phyloP scores from a whole-genome alignment of 2,888 invertebrate genomes.

The Agriopis leucophaearia region DNA sequence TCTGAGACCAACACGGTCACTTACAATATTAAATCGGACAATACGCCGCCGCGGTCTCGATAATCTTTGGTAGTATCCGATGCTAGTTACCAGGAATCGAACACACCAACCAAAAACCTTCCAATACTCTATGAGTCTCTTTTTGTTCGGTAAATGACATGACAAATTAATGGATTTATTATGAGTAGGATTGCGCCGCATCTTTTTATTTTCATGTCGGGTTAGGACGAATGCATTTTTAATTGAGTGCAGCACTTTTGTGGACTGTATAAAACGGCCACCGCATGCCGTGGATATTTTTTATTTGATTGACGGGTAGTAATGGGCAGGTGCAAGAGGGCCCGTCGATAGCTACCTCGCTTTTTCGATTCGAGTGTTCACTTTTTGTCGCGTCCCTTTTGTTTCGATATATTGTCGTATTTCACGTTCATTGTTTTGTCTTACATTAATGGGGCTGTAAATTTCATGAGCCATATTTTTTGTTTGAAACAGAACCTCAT shows the following conservation, averaged over 20 bases:
- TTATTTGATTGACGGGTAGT: constrained; percentile 85
- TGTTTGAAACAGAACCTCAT: constrained; percentile 36
- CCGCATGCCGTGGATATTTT: constrained; percentile 81
- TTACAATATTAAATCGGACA: constrained; percentile 79
- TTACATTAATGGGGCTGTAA: constrained; percentile 62
- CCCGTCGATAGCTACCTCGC: constrained; percentile 80
- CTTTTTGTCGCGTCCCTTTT: constrained; percentile 71
- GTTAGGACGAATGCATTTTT: constrained; percentile 86
- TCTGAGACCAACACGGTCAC: constrained; percentile 66
- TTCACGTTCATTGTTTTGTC: constrained; percentile 67
- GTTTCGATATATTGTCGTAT: constrained; percentile 66
- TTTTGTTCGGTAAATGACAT: constrained; percentile 80
- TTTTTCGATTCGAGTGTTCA: constrained; percentile 73
- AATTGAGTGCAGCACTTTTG: constrained; percentile 86
- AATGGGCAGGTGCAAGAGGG: constrained; percentile 84
- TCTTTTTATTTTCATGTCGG: constrained; percentile 79
- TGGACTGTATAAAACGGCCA: constrained; percentile 84
- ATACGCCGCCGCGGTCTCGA: constrained; percentile 70
- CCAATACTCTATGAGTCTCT: constrained; percentile 33
- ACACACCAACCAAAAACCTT: constrained; percentile 55
- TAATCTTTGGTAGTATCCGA: constrained; percentile 75
- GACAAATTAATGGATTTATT: constrained; percentile 87
- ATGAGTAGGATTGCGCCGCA: constrained; percentile 77
- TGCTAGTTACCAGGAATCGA: constrained; percentile 77
- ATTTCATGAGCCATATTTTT: constrained; percentile 51